Evolutionary conservation across 2,797 vertebrate species (phyloP).

Genomic region (Hypotaenidia philippensis): DNA sequence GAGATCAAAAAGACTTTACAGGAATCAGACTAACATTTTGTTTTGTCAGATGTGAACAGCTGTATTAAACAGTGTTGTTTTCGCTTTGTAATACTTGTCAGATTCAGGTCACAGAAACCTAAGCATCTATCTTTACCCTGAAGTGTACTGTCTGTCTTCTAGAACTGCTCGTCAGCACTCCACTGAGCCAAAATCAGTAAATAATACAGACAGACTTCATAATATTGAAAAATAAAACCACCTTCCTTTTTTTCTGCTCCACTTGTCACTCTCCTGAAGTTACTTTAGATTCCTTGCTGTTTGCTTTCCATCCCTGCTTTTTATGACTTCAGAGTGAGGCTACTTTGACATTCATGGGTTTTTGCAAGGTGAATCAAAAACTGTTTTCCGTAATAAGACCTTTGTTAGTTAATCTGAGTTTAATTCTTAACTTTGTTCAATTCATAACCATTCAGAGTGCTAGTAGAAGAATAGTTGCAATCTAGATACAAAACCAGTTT

Average conservation of each 20-base stretch:
- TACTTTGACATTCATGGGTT: not conserved
- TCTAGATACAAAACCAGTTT: not conserved
- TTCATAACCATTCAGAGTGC: not conserved
- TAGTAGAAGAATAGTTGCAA: not conserved
- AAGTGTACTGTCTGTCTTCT: not conserved
- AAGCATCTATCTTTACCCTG: not conserved
- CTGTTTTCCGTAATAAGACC: not conserved
- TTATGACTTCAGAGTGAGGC: not conserved
- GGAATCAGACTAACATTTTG: not conserved
- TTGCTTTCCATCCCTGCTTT: not conserved
- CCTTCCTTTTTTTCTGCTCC: not conserved
- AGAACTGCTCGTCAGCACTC: not conserved
- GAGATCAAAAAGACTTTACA: not conserved
- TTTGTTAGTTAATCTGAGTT: not conserved
- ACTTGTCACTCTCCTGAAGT: not conserved
- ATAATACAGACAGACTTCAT: not conserved
- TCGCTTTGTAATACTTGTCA: not conserved
- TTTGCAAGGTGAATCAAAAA: not conserved
- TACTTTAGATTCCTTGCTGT: not conserved
- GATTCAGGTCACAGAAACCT: not conserved
- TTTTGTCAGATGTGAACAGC: not conserved
- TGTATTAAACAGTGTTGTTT: not conserved
- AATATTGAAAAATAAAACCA: not conserved
- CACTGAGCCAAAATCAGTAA: not conserved
- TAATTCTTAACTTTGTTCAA: not conserved